Evolutionary conservation across 2,888 invertebrate genomes (phyloP).

Genomic region (Drepanosiphum platanoidis): DNA sequence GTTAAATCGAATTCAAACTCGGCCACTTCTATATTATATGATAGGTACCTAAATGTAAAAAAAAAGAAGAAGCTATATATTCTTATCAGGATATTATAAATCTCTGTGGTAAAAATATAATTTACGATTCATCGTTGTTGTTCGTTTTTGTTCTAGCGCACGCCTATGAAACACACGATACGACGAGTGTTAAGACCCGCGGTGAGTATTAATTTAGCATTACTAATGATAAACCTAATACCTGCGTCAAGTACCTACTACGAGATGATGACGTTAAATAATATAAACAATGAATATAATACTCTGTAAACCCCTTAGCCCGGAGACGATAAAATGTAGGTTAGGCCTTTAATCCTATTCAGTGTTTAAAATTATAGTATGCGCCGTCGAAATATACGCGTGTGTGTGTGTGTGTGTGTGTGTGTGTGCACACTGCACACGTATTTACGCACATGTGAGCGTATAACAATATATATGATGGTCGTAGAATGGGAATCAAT

Average conservation of each 20-base stretch:
- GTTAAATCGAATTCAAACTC: too few species aligned
- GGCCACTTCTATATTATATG: too few species aligned
- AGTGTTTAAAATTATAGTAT: too few species aligned
- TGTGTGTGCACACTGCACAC: too few species aligned
- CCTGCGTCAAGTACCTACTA: background rate
- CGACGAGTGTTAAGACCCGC: conserved; percentile 1
- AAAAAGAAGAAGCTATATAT: background rate
- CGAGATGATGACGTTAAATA: background rate
- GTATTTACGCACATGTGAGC: too few species aligned
- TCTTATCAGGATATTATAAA: background rate
- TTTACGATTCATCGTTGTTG: conserved; percentile 2
- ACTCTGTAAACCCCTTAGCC: background rate
- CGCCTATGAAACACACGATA: background rate
- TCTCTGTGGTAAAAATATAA: background rate
- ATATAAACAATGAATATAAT: background rate
- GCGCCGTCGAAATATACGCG: too few species aligned
- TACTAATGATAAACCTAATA: background rate
- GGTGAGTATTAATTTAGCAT: background rate
- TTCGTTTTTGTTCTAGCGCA: background rate
- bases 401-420: too few species aligned
- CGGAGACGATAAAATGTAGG: background rate
- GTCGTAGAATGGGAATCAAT: too few species aligned
- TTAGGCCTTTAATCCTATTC: too few species aligned
- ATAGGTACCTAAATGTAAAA: too few species aligned
- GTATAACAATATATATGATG: too few species aligned